Evolutionary conservation across 2,797 vertebrate genomes (phyloP), one percentile per base, ranked within the genome.

Genomic region (Characodon lateralis): DNA sequence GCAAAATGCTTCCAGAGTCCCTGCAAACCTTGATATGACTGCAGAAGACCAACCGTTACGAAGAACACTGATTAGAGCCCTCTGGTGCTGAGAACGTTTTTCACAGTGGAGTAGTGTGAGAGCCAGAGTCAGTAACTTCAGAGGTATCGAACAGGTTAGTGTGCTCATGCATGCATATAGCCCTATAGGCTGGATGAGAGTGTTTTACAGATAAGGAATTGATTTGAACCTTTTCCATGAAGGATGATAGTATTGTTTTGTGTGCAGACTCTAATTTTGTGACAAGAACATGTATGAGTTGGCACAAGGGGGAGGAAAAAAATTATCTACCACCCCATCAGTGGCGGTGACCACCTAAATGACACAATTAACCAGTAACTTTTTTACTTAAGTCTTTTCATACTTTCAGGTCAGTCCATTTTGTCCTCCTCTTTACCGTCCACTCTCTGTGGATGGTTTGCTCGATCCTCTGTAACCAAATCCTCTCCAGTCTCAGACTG

Each of bases 31-130:
- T 9, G 31, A 71, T 14, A 72, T 78, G 26, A 66, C 46, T 61
- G 63, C 28, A 70, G 72, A 10, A 61, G 73, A 31, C 6, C 26
- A 16, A 70, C 69, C 56, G 79, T 73, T 74, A 77, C 68, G 43
- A 55, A 58, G 76, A 73, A 77, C 73, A 22, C 74, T 2, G 73
- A 77, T 51, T 72, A 73, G 28, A 89, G 85, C 89, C 85, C 90
- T 85, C 81, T 79, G 78, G 26, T 24, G 61, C 79, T 56, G 74
- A 83, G 72, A 87, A 81, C 65, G 26, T 10, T 78, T 78, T 94
- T 94, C 93, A 95, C 93, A 95, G 94, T 94, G 93, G 89, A 89
- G 87, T 80, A 85, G 85, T 86, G 82, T 41, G 86, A 88, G 81
- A 80, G 85, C 90, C 77, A 75, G 88, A 78, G 74, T 68, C 50